Percentiles rank a stretch among this genome's conserved stretches.
These are phyloP conservation scores for Conchocele bisecta DNA, from an alignment of 2,888 invertebrate genomes.

Conservation along the genomic window DNA sequence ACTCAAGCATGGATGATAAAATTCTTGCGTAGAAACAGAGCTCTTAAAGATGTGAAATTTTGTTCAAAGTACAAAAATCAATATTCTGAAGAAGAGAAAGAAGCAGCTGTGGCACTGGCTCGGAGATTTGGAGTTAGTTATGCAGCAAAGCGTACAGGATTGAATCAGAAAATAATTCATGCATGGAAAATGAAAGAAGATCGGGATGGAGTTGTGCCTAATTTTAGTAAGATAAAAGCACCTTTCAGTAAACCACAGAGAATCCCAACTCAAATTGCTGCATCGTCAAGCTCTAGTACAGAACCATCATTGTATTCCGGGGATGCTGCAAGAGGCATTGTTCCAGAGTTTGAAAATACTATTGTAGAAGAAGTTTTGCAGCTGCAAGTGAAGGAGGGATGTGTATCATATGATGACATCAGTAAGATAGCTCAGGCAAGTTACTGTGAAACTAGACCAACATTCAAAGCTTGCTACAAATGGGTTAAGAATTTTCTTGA, in stretches of 20 bases:
- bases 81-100: slow-evolving; percentile 53
- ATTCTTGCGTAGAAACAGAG: slow-evolving; percentile 47
- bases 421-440: slow-evolving; percentile 48
- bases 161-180: slow-evolving; percentile 50
- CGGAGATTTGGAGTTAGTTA: slow-evolving; percentile 51
- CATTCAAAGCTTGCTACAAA: slow-evolving; percentile 53
- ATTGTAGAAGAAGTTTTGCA: slow-evolving; percentile 41
- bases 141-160: slow-evolving; percentile 47
- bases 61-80: slow-evolving; percentile 55
- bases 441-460: slow-evolving; percentile 52
- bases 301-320: slow-evolving; percentile 1
- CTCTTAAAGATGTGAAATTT: slow-evolving; percentile 41
- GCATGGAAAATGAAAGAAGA: slow-evolving; percentile 51
- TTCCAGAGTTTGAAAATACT: slow-evolving; percentile 54
- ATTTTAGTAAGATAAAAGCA: slow-evolving; percentile 23
- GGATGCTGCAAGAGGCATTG: slow-evolving; percentile 48
- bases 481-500: slow-evolving; percentile 56
- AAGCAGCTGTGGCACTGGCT: slow-evolving; percentile 44
- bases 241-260: slow-evolving; percentile 7
- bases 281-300: not conserved
- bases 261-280: not conserved
- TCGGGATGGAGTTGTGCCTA: no score
- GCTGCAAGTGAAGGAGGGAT: slow-evolving; percentile 47
- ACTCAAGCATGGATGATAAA: slow-evolving; percentile 50
- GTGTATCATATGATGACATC: slow-evolving; percentile 57